phyloP scores from a whole-genome alignment of 1,140 invertebrate species.

The Lepidostoma basale region DNA sequence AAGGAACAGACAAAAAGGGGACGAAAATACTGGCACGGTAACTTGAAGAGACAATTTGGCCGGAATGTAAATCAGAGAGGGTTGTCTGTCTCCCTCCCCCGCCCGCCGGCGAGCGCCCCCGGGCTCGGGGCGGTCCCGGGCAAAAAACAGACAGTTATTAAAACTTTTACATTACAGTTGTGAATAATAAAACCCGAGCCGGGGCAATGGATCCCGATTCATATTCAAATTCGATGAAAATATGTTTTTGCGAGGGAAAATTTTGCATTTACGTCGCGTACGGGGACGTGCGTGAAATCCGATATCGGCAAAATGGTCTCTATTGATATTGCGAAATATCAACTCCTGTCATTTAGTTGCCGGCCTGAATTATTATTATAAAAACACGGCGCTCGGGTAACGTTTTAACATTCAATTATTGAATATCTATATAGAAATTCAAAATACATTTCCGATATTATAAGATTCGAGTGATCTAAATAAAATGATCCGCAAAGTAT shows the following conservation, averaged over 20 bases:
- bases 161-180: constrained; percentile 47
- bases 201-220: constrained; percentile 41
- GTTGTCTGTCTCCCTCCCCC: constrained; percentile 15
- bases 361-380: not conserved
- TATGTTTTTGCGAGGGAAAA: constrained; percentile 33
- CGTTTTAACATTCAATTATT: no score
- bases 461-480: no score
- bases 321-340: constrained; percentile 30
- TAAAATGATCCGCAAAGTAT: no score
- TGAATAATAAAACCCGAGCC: constrained; percentile 43
- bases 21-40: constrained; percentile 29
- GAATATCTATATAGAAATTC: no score
- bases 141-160: constrained; percentile 47
- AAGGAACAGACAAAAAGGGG: constrained; percentile 26
- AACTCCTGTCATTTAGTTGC: constrained; percentile 20
- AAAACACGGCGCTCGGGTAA: no score
- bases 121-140: constrained; percentile 14
- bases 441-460: no score
- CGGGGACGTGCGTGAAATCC: constrained; percentile 26
- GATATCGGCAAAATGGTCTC: constrained; percentile 17
- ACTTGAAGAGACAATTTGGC: constrained; percentile 37
- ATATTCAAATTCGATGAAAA: constrained; percentile 46
- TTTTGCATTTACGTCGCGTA: constrained; percentile 22
- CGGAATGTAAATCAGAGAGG: constrained; percentile 39
- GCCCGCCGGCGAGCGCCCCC: not conserved